Evolutionary conservation across 2,888 invertebrate species (phyloP).

Genomic region (Lepas anatifera): DNA sequence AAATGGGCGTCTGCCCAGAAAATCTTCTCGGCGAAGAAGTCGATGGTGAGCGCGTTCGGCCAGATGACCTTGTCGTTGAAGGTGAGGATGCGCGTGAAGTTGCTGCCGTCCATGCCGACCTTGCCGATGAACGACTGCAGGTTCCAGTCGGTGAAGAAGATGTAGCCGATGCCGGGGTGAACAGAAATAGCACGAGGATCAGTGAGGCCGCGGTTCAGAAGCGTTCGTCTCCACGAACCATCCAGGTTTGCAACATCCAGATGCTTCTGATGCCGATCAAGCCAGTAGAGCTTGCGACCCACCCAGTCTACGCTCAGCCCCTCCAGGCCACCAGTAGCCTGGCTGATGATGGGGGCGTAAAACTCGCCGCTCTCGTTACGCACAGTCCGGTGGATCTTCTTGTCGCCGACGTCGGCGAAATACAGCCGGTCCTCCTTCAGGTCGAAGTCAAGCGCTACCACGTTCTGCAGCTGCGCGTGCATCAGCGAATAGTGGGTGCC

Average conservation of each 20-base stretch:
- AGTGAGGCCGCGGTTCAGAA: constrained; percentile 67
- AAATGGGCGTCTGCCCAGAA: constrained; percentile 98
- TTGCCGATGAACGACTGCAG: constrained; percentile 90
- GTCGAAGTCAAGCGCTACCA: constrained; percentile 92
- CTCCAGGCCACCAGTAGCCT: constrained; percentile 93
- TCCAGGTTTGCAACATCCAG: constrained; percentile 89
- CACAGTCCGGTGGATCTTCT: constrained; percentile 68
- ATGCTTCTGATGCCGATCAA: constrained; percentile 88
- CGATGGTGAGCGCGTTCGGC: constrained; percentile 95
- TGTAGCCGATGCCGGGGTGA: constrained; percentile 82
- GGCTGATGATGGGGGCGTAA: constrained; percentile 58
- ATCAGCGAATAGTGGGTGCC: constrained; percentile 64
- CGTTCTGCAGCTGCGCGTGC: constrained; percentile 90
- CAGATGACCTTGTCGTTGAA: constrained; percentile 83
- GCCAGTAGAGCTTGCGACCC: constrained; percentile 89
- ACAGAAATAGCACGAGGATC: constrained; percentile 91
- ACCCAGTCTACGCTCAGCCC: constrained; percentile 96
- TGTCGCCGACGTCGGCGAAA: constrained; percentile 91
- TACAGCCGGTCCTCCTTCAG: constrained; percentile 71
- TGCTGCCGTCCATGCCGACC: constrained; percentile 92
- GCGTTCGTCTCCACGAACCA: constrained; percentile 77
- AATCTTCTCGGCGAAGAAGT: constrained; percentile 86
- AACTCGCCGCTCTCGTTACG: constrained; percentile 30
- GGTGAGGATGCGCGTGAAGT: constrained; percentile 76
- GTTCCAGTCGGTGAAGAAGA: constrained; percentile 96